Conservation (phyloP, 1,140 invertebrate genomes). For the Rhagoletis pomonella region DNA sequence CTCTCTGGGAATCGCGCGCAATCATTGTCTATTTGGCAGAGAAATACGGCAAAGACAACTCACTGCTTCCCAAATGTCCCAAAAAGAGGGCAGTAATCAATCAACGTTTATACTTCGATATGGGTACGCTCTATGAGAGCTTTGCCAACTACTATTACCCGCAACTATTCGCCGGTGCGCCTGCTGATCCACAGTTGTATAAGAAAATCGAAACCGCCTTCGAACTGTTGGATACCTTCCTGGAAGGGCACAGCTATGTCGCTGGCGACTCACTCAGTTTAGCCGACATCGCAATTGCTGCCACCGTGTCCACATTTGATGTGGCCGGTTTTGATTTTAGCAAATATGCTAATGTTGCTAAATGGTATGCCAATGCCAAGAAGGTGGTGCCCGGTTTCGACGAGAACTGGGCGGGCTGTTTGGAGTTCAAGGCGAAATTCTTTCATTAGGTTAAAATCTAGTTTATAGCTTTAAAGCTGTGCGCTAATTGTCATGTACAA, state of each 20-base stretch:
- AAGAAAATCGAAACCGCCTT: constrained; percentile 79
- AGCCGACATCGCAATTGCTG: constrained; percentile 80
- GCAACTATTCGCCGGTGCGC: constrained; percentile 79
- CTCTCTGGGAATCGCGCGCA: constrained; percentile 81
- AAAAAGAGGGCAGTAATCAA: constrained; percentile 82
- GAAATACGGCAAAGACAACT: constrained; percentile 80
- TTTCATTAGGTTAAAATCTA: constrained; percentile 27
- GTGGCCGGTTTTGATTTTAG: constrained; percentile 79
- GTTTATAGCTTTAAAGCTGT: constrained; percentile 28
- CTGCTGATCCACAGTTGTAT: constrained; percentile 79
- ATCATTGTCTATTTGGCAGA: constrained; percentile 82
- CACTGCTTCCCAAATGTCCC: constrained; percentile 80
- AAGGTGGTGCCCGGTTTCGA: constrained; percentile 82
- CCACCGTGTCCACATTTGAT: constrained; percentile 80
- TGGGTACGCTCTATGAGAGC: constrained; percentile 80
- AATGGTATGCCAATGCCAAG: constrained; percentile 83
- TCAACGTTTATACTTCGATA: constrained; percentile 83
- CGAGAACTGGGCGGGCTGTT: constrained; percentile 78
- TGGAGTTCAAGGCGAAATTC: constrained; percentile 74
- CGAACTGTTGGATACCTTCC: constrained; percentile 78
- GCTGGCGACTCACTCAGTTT: constrained; percentile 82
- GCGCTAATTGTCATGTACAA: neutral
- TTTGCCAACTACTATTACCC: constrained; percentile 80
- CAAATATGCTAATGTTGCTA: constrained; percentile 80
- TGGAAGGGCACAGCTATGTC: constrained; percentile 79